A percentile compares a stretch with the other conserved stretches of the same genome.
Evolutionary conservation across 2,113 vertebrate species (phyloP).

Genomic region (Mellivora capensis): DNA sequence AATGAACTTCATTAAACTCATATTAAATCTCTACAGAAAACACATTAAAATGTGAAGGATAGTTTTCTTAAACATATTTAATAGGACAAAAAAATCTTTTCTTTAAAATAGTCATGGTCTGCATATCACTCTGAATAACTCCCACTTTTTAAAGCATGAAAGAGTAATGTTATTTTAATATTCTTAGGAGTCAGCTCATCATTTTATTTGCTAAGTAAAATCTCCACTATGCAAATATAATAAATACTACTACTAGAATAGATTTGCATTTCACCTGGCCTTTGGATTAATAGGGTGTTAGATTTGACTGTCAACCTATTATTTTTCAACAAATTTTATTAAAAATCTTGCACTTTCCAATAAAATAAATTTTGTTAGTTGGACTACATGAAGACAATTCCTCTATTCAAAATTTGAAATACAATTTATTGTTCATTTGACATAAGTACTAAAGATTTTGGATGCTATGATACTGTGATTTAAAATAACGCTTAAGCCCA

Average conservation of each 20-base stretch:
- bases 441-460: neutral
- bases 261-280: neutral
- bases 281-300: neutral
- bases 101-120: neutral
- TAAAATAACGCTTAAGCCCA: neutral
- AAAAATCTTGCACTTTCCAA: neutral
- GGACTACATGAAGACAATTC: neutral
- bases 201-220: constrained; percentile 51
- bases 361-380: neutral
- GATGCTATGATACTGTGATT: neutral
- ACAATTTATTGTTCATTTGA: neutral
- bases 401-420: neutral
- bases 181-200: neutral
- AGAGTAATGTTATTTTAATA: constrained; percentile 39
- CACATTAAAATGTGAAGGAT: constrained; percentile 30
- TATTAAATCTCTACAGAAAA: neutral
- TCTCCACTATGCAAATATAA: neutral
- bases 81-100: neutral
- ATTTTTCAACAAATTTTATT: constrained; percentile 41
- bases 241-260: neutral
- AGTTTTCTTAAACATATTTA: constrained; percentile 6
- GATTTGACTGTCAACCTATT: constrained; percentile 37
- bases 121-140: neutral
- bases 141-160: constrained; percentile 28
- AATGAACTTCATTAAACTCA: neutral